phyloP scores from a whole-genome alignment of 2,888 invertebrate species.

The Dioctria linearis region DNA sequence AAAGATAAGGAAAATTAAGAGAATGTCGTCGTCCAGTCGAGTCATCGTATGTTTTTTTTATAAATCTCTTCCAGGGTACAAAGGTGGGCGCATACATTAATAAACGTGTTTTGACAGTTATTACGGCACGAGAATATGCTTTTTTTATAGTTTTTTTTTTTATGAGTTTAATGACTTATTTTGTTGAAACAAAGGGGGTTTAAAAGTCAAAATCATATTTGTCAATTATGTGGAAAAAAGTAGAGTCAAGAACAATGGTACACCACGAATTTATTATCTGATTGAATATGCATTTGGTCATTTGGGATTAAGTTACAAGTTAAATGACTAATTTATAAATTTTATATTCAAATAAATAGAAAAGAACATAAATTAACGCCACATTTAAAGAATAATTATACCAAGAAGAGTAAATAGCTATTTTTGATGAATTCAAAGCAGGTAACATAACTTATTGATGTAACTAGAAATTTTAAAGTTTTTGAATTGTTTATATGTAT shows the following conservation, averaged over 20 bases:
- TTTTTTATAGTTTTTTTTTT: neutral
- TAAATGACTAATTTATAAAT: no score
- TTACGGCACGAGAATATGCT: neutral
- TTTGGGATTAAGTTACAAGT: no score
- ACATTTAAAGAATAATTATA: no score
- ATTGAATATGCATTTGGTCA: no score
- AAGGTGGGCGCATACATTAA: neutral
- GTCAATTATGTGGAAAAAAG: neutral
- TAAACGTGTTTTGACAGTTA: conserved; percentile 3
- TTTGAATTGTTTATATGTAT: no score
- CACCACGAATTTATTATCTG: no score
- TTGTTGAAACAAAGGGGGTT: neutral
- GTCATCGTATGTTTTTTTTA: neutral
- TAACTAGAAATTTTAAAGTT: no score
- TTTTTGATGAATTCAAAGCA: no score
- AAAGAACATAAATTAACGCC: no score
- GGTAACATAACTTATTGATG: no score
- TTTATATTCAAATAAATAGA: no score
- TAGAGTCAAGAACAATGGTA: neutral
- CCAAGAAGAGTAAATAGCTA: no score
- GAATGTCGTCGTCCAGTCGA: neutral
- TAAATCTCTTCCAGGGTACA: neutral
- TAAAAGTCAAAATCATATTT: neutral
- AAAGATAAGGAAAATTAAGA: neutral
- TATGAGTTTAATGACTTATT: neutral